Evolutionary conservation across 2,113 vertebrate species (phyloP), one percentile per base, ranked within the genome.

Genomic region (Pipa parva): DNA sequence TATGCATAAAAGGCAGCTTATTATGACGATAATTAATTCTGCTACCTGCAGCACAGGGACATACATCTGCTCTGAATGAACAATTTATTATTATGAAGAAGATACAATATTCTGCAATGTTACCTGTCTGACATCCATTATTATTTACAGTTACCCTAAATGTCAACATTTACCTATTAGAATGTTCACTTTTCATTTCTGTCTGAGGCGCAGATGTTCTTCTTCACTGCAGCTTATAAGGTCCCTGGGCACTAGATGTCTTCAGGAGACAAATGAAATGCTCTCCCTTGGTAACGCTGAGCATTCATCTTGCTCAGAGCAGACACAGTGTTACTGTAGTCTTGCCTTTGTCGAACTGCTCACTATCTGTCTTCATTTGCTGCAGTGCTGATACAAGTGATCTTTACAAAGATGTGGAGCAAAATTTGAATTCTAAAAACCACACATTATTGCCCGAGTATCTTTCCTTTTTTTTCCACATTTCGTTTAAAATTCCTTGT

Each of bases 221-320:
- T 56, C 17, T 33, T 22, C 4, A 17, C 20, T 24, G 36, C 22
- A 33, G 52, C 29, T 20, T 21, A 21, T 49, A 20, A 22, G 22
- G 20, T 58, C 51, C 54, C 54, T n/a, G 8, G 63, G 42, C 28
- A 39, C 29, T 28, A 46, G 56, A 25, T 58, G 63, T 26, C 63
- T 66, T 7, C 33, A 42, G 24, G 56, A 51, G 56, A 68, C 65
- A 59, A 68, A 68, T 59, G 28, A 59, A 68, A 68, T 39, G 56
- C n/a, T 39, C 46, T 60, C 22, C 37, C 45, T 59, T 21, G n/a
- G 12, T 68, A 52, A 50, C 56, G 21, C n/a, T 18, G 15, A 10
- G 9, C 46, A 68, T 68, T 37, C 31, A 39, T 59, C 46, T 68
- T 68, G 42, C 51, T 51, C 42, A n/a, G 8, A 51, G 29, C 27